These are phyloP conservation scores for Euura saliciscinereae DNA, from an alignment of 1,140 invertebrate genomes.

Conservation along the genomic window DNA sequence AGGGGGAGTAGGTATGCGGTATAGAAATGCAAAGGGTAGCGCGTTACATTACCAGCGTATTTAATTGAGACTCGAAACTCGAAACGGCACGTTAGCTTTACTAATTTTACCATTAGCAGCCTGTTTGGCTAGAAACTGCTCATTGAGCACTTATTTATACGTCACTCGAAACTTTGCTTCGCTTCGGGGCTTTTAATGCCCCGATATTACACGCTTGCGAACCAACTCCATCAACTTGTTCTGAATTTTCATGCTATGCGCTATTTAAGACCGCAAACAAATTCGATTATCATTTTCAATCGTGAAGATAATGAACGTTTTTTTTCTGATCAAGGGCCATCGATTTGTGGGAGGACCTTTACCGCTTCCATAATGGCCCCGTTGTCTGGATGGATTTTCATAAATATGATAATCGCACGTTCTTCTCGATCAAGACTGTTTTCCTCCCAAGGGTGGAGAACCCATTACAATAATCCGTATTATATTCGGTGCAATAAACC, in stretches of 20 bases:
- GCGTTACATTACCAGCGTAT: not conserved
- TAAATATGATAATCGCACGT: not conserved
- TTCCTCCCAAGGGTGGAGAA: not conserved
- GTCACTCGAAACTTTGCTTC: too few relatives aligned
- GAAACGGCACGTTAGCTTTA: conserved; percentile 1
- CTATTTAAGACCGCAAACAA: too few relatives aligned
- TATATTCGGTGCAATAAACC: conserved; percentile 2
- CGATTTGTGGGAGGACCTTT: too few relatives aligned
- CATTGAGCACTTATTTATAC: not conserved
- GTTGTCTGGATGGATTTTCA: not conserved
- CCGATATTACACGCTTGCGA: too few relatives aligned
- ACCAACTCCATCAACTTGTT: too few relatives aligned
- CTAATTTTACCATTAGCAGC: conserved; percentile 4
- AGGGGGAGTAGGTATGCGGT: not conserved
- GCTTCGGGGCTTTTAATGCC: too few relatives aligned
- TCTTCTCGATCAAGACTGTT: not conserved
- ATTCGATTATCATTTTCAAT: too few relatives aligned
- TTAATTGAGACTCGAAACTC: conserved; percentile 1
- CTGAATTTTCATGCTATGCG: too few relatives aligned
- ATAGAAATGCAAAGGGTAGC: not conserved
- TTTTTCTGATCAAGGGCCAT: too few relatives aligned
- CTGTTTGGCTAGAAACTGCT: not conserved
- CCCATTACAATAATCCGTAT: conserved; percentile 10
- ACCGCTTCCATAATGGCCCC: too few relatives aligned
- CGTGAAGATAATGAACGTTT: too few relatives aligned